Evolutionary conservation across 2,797 vertebrate species (phyloP).

Genomic region (Tadarida brasiliensis): DNA sequence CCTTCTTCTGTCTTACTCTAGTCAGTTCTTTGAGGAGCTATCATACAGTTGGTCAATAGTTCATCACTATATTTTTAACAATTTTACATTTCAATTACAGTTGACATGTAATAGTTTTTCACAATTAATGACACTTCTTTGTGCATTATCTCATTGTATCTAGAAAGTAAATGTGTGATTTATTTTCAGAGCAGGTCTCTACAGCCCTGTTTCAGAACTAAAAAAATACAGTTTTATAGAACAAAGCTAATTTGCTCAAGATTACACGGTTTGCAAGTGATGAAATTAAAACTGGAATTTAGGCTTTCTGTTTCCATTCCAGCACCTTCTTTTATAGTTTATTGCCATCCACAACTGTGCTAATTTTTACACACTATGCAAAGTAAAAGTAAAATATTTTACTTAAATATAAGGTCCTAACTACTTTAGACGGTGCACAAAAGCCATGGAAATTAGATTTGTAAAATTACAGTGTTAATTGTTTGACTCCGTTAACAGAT

Average conservation of each 20-base stretch:
- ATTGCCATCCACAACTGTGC: not conserved
- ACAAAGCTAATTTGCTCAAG: not conserved
- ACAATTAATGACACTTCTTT: not conserved
- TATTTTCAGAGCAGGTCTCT: not conserved
- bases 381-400: conserved; percentile 11
- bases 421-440: not conserved
- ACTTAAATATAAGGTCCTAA: not conserved
- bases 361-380: not conserved
- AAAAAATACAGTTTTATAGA: conserved; percentile 13
- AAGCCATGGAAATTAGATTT: conserved; percentile 4
- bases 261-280: conserved; percentile 1
- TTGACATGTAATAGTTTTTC: not conserved
- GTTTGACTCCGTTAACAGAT: not conserved
- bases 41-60: not conserved
- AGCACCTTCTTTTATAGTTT: not conserved
- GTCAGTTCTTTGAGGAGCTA: not conserved
- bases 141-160: not conserved
- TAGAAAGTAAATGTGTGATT: not conserved
- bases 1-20: not conserved
- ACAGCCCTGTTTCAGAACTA: not conserved
- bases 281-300: conserved; percentile 6
- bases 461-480: not conserved
- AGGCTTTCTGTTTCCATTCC: not conserved
- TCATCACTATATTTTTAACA: not conserved
- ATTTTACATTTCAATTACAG: not conserved